Conservation (phyloP, 37 sponge, comb jelly and placozoan species). For the Spongia lamella region DNA sequence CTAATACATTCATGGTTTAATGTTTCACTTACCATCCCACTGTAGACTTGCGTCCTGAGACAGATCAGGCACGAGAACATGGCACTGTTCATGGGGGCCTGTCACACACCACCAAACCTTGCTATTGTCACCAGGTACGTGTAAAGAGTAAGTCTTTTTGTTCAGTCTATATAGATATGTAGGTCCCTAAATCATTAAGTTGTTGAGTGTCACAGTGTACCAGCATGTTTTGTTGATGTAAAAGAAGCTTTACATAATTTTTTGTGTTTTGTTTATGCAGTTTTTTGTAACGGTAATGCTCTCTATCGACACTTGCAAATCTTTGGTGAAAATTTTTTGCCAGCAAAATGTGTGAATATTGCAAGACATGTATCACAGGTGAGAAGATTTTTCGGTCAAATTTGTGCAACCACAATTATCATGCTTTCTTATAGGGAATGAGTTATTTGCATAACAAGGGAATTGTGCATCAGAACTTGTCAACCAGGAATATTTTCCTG, state of each 20-base stretch:
- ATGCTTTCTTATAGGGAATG: constrained; percentile 59
- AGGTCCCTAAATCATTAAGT: not conserved
- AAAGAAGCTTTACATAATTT: too few species aligned
- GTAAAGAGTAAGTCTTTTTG: not conserved
- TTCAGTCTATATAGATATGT: not conserved
- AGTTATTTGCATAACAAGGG: constrained; percentile 84
- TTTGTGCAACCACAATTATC: not conserved
- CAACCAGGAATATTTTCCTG: constrained; percentile 77
- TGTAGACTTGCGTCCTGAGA: constrained; percentile 69
- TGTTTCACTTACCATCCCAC: not conserved
- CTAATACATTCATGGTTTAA: not conserved
- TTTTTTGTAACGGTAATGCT: constrained; percentile 56
- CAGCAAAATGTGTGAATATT: constrained; percentile 44
- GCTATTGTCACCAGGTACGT: constrained; percentile 89
- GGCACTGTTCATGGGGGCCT: constrained; percentile 93
- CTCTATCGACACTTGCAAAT: constrained; percentile 69
- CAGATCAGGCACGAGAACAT: constrained; percentile 89
- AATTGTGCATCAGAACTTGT: constrained; percentile 87
- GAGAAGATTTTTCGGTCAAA: not conserved
- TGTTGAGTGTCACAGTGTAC: too few species aligned
- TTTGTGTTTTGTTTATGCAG: too few species aligned
- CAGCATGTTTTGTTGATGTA: too few species aligned
- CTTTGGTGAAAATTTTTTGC: constrained; percentile 54
- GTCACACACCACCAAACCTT: constrained; percentile 78
- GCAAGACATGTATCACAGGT: constrained; percentile 65